Conservation (phyloP, 2,888 invertebrate genomes). For the Melikaiella ostensackeni region DNA sequence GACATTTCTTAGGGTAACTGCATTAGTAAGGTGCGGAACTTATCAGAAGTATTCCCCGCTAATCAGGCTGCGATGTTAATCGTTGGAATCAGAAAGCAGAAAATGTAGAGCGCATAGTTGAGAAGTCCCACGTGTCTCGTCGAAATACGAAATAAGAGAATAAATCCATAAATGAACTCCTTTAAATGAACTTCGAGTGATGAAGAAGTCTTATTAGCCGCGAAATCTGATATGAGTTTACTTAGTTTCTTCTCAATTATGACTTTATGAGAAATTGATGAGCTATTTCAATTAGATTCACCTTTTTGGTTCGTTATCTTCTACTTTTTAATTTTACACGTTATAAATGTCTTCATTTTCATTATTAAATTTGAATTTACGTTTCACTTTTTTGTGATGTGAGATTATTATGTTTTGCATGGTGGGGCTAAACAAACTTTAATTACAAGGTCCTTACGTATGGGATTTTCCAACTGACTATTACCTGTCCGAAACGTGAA, state of each 20-base stretch:
- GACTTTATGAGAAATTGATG: background rate
- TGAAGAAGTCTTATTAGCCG: background rate
- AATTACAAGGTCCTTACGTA: too few species aligned
- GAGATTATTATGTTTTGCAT: too few species aligned
- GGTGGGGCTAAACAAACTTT: too few species aligned
- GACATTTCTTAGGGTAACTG: background rate
- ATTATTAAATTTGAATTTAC: background rate
- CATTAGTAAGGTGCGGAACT: background rate
- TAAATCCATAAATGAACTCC: constrained; percentile 23
- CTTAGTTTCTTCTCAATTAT: background rate
- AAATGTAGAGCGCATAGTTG: background rate
- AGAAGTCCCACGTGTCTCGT: constrained; percentile 38
- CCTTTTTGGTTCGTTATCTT: background rate
- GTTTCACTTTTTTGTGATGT: background rate
- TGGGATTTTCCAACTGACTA: too few species aligned
- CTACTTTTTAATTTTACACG: background rate
- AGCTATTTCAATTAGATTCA: background rate
- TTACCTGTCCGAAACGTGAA: too few species aligned
- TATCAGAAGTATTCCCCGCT: background rate
- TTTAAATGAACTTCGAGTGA: background rate
- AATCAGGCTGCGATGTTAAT: constrained; percentile 11
- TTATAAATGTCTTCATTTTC: background rate
- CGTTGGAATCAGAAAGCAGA: constrained; percentile 11
- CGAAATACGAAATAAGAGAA: constrained; percentile 42
- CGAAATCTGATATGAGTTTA: background rate